Evolutionary conservation across 2,113 vertebrate genomes (phyloP).

Genomic region (Athene noctua): DNA sequence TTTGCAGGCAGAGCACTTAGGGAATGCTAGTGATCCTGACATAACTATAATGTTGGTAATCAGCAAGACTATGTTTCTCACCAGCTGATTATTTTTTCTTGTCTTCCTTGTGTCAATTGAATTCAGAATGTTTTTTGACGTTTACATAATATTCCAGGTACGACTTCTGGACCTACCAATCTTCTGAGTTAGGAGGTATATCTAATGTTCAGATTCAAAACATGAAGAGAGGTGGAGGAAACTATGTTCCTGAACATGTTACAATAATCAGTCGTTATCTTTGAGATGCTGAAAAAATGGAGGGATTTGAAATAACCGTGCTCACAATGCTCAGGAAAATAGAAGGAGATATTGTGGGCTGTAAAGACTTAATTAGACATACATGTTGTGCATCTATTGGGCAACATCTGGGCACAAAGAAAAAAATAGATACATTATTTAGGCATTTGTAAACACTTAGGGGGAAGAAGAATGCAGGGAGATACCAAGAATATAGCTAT

Average conservation of each 20-base stretch:
- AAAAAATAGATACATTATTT: background rate
- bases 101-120: background rate
- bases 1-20: background rate
- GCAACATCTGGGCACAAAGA: background rate
- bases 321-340: background rate
- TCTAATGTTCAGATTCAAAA: background rate
- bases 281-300: background rate
- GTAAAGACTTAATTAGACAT: background rate
- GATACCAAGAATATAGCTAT: background rate
- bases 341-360: background rate
- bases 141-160: background rate
- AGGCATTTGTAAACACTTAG: background rate
- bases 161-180: background rate
- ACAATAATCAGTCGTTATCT: background rate
- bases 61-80: background rate
- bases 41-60: background rate
- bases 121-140: background rate
- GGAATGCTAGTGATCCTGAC: background rate
- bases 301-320: background rate
- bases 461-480: background rate
- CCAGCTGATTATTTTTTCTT: background rate
- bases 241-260: background rate
- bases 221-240: background rate
- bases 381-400: background rate
- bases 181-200: background rate